These are phyloP conservation scores for Pseudocheirus occidentalis DNA, from an alignment of 2,797 vertebrate genomes.

Conservation along the genomic window DNA sequence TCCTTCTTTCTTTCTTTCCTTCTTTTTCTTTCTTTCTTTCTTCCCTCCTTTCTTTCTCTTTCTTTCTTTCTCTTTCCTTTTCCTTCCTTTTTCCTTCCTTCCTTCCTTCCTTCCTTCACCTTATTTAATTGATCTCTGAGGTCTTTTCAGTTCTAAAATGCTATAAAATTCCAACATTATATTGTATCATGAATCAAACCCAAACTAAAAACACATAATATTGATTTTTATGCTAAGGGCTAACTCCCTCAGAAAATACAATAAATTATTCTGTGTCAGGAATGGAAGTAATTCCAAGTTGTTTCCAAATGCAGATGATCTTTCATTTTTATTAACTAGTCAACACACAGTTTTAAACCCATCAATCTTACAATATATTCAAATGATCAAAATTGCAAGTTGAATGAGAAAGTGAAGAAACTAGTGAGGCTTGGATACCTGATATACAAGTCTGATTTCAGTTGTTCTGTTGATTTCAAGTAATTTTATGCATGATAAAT, in stretches of 20 bases:
- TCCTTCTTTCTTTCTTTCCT: too few species aligned
- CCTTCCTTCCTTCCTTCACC: neutral
- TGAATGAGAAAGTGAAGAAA: neutral
- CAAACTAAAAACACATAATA: neutral
- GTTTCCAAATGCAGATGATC: neutral
- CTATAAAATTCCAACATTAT: neutral
- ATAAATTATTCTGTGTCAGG: neutral
- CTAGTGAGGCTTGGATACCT: neutral
- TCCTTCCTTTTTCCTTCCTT: too few species aligned
- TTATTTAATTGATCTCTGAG: neutral
- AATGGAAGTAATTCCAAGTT: neutral
- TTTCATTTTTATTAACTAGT: neutral
- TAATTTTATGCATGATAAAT: neutral
- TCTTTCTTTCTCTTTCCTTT: neutral
- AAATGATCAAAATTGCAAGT: neutral
- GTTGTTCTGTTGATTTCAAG: neutral
- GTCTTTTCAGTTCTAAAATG: neutral
- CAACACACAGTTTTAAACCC: neutral
- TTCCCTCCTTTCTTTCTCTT: too few species aligned
- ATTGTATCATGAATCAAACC: neutral
- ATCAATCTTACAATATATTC: neutral
- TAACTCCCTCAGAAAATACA: neutral
- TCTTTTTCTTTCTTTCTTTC: too few species aligned
- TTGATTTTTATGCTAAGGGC: neutral
- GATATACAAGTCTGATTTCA: neutral